phyloP scores from a whole-genome alignment of 2,888 invertebrate species.

The Pterobdella sp. region DNA sequence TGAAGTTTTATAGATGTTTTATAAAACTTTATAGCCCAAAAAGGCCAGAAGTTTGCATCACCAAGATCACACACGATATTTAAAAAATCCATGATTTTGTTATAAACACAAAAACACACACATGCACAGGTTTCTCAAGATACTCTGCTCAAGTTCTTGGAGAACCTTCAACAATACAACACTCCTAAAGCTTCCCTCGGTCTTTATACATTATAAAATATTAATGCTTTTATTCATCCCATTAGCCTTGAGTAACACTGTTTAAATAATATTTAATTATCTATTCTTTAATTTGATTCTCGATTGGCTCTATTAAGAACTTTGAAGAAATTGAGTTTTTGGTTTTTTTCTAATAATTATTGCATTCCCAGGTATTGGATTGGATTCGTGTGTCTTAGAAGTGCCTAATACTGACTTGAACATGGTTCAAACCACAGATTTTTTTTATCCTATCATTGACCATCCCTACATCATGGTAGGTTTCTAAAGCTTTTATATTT shows the following conservation, averaged over 20 bases:
- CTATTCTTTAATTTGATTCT: neutral
- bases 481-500: no score
- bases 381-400: conserved; percentile 75
- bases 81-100: no score
- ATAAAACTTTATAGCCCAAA: no score
- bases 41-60: no score
- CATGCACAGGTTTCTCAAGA: conserved; percentile 66
- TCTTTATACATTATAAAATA: neutral
- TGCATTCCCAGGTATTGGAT: conserved; percentile 62
- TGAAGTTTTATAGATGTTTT: no score
- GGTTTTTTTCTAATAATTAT: conserved; percentile 13
- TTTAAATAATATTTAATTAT: neutral
- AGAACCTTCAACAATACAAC: conserved; percentile 45
- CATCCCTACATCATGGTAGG: conserved; percentile 71
- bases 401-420: conserved; percentile 67
- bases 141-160: conserved; percentile 68
- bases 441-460: conserved; percentile 77
- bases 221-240: no score
- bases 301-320: neutral
- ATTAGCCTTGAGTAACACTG: no score
- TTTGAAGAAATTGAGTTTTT: neutral
- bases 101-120: neutral
- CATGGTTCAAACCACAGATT: conserved; percentile 75
- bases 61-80: no score
- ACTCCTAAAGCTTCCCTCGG: neutral